These are phyloP conservation scores for Tetrax tetrax DNA, from an alignment of 2,113 vertebrate genomes.

Conservation along the genomic window DNA sequence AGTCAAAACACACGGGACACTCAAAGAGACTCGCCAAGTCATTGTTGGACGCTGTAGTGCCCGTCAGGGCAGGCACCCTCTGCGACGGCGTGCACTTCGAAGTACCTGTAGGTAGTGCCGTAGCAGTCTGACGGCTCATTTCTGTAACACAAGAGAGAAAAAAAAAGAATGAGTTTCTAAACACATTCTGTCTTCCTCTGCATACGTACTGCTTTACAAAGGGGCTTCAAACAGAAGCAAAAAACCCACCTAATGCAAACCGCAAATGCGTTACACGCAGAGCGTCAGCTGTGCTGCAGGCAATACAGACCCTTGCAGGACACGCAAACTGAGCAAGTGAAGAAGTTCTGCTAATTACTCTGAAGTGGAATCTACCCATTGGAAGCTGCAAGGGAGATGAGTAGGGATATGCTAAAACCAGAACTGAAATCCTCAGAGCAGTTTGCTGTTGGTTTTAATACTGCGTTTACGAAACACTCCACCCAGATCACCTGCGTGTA, in stretches of 20 bases:
- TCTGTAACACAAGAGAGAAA: conserved; percentile 75
- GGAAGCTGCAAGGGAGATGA: background rate
- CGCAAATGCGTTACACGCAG: rapidly evolving
- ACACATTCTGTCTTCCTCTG: background rate
- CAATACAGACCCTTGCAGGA: rapidly evolving
- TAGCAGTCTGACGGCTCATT: conserved; percentile 99
- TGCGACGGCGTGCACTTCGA: conserved; percentile 98
- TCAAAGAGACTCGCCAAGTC: conserved; percentile 98
- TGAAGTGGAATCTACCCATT: background rate
- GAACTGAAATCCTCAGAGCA: background rate
- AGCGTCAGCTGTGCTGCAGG: rapidly evolving
- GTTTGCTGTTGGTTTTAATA: background rate
- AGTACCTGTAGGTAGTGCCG: conserved; percentile 96
- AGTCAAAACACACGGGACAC: conserved; percentile 99
- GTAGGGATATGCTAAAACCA: background rate
- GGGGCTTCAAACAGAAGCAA: background rate
- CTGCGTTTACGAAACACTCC: background rate
- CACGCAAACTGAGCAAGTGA: background rate
- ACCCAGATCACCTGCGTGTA: background rate
- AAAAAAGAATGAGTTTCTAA: background rate
- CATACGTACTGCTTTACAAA: background rate
- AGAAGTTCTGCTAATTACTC: background rate
- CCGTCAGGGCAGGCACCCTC: conserved; percentile 93
- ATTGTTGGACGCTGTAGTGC: conserved; percentile 99
- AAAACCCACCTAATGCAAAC: rapidly evolving